Evolutionary conservation across 2,888 invertebrate genomes (phyloP).

Genomic region (Lagria hirta): DNA sequence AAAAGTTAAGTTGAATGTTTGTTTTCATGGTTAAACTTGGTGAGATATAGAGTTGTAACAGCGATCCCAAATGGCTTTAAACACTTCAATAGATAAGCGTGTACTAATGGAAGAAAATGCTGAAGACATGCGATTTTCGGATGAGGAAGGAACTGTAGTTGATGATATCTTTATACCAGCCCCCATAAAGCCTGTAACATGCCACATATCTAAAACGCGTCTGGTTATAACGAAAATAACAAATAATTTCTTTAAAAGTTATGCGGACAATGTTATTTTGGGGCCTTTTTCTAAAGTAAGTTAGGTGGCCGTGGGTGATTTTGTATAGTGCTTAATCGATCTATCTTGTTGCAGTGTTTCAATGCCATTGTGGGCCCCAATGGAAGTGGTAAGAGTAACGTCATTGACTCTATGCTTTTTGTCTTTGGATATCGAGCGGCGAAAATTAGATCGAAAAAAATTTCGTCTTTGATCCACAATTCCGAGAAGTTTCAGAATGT

Average conservation of each 20-base stretch:
- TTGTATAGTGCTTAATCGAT: too few relatives aligned
- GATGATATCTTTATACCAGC: constrained; percentile 86
- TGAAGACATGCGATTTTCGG: constrained; percentile 42
- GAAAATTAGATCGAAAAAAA: constrained; percentile 94
- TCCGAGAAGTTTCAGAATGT: constrained; percentile 78
- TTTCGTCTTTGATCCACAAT: constrained; percentile 89
- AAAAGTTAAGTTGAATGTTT: too few relatives aligned
- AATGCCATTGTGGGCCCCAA: constrained; percentile 97
- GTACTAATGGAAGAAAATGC: constrained; percentile 26
- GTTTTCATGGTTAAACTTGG: too few relatives aligned
- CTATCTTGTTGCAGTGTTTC: constrained; percentile 72
- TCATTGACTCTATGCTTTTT: constrained; percentile 98
- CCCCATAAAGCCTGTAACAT: constrained; percentile 68
- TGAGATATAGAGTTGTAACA: too few relatives aligned
- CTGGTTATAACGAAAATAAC: constrained; percentile 89
- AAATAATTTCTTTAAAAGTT: constrained; percentile 96
- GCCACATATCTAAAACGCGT: constrained; percentile 67
- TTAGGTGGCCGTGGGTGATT: background rate
- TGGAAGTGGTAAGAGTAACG: constrained; percentile 98
- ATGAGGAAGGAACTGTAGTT: constrained; percentile 72
- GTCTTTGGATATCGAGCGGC: constrained; percentile 97
- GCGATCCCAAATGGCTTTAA: too few relatives aligned
- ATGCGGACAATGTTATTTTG: constrained; percentile 77
- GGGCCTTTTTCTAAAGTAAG: constrained; percentile 95
- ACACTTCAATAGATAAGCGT: too few relatives aligned